These are phyloP conservation scores for Eueides isabella DNA, from an alignment of 1,140 invertebrate species.

Conservation along the genomic window DNA sequence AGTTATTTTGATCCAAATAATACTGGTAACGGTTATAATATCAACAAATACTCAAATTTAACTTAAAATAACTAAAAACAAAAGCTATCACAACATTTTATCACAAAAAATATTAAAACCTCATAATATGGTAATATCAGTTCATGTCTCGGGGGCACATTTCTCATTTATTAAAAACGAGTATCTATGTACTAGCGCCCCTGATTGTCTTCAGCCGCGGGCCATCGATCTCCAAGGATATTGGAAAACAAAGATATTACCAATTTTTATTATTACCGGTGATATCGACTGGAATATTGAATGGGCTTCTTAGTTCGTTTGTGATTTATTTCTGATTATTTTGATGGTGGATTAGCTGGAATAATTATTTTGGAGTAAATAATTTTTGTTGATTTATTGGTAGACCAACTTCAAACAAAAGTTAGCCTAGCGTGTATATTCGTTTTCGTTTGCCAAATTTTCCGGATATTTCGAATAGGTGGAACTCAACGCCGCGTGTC, in stretches of 20 bases:
- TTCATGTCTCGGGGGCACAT: constrained; percentile 37
- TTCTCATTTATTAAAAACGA: constrained; percentile 69
- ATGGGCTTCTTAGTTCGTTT: background rate
- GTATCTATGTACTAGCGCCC: constrained; percentile 49
- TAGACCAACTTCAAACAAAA: too few relatives aligned
- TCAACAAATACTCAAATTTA: background rate
- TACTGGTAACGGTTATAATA: background rate
- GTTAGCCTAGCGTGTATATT: too few relatives aligned
- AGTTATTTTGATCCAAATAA: too few relatives aligned
- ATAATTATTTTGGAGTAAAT: background rate
- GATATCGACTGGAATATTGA: constrained; percentile 14
- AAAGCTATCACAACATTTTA: background rate
- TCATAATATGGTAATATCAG: constrained; percentile 30
- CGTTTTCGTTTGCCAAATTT: too few relatives aligned
- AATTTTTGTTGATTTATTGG: background rate
- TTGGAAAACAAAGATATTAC: constrained; percentile 71
- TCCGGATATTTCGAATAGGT: too few relatives aligned
- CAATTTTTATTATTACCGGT: constrained; percentile 57
- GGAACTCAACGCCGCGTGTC: too few relatives aligned
- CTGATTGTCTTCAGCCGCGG: constrained; percentile 53
- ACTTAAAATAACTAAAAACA: background rate
- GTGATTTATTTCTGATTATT: background rate
- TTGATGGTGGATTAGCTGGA: background rate
- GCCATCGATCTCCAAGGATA: constrained; percentile 68
- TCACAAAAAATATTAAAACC: constrained; percentile 23